Percentiles rank a stretch among this genome's conserved stretches.
These are phyloP conservation scores for Dendrolimus pini DNA, from an alignment of 2,888 invertebrate genomes.

Conservation along the genomic window DNA sequence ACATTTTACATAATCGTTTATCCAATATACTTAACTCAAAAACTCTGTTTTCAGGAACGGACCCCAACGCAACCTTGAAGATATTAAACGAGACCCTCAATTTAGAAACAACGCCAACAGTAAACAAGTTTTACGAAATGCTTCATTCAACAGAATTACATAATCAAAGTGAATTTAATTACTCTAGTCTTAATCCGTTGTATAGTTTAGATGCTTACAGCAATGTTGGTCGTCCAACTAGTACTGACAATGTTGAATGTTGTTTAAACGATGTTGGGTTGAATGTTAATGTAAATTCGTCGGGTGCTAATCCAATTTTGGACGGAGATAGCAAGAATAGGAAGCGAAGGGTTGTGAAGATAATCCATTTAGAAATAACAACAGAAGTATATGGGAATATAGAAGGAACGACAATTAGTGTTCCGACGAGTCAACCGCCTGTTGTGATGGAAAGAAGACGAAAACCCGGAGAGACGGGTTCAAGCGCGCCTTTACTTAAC, in stretches of 20 bases:
- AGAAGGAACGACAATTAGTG: constrained; percentile 29
- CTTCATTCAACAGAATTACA: constrained; percentile 41
- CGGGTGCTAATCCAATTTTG: constrained; percentile 36
- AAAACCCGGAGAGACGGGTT: constrained; percentile 60
- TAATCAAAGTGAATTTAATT: constrained; percentile 45
- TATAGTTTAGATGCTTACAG: constrained; percentile 34
- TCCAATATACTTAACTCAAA: not conserved
- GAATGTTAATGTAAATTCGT: constrained; percentile 17
- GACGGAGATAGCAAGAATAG: constrained; percentile 33
- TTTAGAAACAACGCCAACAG: constrained; percentile 38
- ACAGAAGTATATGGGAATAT: constrained; percentile 19
- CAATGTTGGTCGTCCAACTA: constrained; percentile 23
- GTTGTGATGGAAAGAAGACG: constrained; percentile 41
- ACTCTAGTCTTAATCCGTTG: constrained; percentile 36
- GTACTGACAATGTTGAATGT: constrained; percentile 28
- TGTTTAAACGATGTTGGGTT: constrained; percentile 18
- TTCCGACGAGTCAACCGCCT: constrained; percentile 29
- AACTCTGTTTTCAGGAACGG: constrained; percentile 45
- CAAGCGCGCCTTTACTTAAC: constrained; percentile 62
- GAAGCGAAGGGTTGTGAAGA: constrained; percentile 46
- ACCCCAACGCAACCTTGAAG: constrained; percentile 46
- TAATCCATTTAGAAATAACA: constrained; percentile 28
- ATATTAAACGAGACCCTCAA: constrained; percentile 36
- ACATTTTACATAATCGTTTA: too few relatives aligned
- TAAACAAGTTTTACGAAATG: constrained; percentile 66